Conservation (phyloP, 2,113 vertebrate genomes). For the Bubo blakistoni region DNA sequence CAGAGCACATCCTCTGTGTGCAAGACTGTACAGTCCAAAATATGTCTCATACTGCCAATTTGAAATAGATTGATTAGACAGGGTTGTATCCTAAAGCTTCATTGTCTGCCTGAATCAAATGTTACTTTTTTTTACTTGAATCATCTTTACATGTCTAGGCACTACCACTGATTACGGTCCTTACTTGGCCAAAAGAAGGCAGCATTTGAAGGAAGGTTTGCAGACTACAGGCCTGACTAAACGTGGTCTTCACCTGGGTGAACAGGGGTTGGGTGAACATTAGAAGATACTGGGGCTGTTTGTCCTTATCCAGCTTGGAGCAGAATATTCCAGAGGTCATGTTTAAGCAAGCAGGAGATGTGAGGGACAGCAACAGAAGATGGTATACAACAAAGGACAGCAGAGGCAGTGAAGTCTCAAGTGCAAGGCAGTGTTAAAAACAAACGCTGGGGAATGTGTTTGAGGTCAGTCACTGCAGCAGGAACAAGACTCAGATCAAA, state of each 20-base stretch:
- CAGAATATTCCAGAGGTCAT: not conserved
- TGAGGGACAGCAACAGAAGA: not conserved
- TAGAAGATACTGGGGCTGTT: not conserved
- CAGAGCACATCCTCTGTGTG: not conserved
- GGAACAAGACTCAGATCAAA: not conserved
- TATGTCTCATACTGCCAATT: not conserved
- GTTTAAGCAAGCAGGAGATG: not conserved
- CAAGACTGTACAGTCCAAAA: not conserved
- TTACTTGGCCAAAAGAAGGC: not conserved
- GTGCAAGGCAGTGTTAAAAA: not conserved
- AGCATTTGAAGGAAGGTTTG: not conserved
- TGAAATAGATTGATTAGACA: not conserved
- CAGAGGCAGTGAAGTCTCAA: not conserved
- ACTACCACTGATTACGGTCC: not conserved
- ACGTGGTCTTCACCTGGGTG: not conserved
- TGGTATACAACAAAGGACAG: not conserved
- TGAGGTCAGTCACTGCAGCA: not conserved
- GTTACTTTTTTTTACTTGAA: not conserved
- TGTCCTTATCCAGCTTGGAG: not conserved
- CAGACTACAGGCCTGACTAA: not conserved
- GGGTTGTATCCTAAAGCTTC: not conserved
- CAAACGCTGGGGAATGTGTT: not conserved
- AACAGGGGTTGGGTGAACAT: not conserved
- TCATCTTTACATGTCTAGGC: not conserved
- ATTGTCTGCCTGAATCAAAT: not conserved